A percentile compares a stretch with the other conserved stretches of the same genome.
These are phyloP conservation scores for Eretmochelys imbricata DNA, from an alignment of 2,113 vertebrate genomes.

Conservation along the genomic window DNA sequence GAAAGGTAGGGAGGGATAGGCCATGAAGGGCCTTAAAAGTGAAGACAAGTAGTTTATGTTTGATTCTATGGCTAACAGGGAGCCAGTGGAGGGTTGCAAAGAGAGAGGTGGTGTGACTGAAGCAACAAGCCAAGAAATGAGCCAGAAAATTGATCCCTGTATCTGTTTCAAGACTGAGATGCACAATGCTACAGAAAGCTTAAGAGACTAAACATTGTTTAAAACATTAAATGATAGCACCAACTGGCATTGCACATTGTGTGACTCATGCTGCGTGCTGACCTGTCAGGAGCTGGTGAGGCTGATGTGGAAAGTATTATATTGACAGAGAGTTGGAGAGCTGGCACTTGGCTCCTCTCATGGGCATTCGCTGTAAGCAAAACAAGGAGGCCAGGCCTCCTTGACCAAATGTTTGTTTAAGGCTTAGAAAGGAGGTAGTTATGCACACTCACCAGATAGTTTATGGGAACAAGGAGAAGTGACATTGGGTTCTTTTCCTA, in stretches of 20 bases:
- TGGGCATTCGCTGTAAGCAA: neutral
- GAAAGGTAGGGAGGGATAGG: neutral
- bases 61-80: fast-evolving
- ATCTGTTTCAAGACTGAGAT: neutral
- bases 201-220: neutral
- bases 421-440: neutral
- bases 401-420: neutral
- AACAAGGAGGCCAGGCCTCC: neutral
- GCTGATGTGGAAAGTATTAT: neutral
- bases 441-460: neutral
- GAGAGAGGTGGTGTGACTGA: neutral
- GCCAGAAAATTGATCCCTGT: neutral
- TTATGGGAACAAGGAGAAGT: neutral
- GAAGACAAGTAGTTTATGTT: neutral
- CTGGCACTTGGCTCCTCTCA: neutral
- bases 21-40: neutral
- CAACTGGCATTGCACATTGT: neutral
- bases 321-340: neutral
- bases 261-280: neutral
- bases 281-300: neutral
- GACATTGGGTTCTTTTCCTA: neutral
- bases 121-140: neutral
- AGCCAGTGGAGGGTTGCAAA: fast-evolving
- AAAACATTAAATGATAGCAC: neutral
- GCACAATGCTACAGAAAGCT: neutral